Conservation (phyloP, 2,113 vertebrate genomes). For the Pheucticus melanocephalus region DNA sequence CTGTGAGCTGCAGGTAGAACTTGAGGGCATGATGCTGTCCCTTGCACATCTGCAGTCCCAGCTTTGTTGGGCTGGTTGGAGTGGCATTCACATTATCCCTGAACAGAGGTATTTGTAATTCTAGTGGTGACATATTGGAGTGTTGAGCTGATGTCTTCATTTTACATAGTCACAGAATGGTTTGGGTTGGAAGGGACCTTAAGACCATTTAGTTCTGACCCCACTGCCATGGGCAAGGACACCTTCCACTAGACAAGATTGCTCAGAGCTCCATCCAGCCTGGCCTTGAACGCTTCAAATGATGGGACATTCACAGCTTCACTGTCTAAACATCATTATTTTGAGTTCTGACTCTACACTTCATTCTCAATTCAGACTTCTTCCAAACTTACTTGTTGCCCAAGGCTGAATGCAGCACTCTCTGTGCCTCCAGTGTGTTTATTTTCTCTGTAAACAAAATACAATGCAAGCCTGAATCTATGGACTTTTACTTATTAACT, state of each 20-base stretch:
- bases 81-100: no score
- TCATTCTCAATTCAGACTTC: neutral
- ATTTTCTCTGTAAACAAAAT: neutral
- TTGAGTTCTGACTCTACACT: neutral
- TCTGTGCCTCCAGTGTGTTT: neutral
- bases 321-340: neutral
- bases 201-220: neutral
- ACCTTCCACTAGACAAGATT: neutral
- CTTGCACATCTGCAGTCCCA: rapidly evolving
- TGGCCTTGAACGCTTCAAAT: neutral
- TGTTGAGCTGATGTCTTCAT: neutral
- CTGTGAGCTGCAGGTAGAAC: neutral
- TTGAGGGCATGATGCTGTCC: rapidly evolving
- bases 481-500: neutral
- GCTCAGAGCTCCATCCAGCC: neutral
- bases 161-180: neutral
- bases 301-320: neutral
- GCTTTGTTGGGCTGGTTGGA: neutral
- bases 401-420: neutral
- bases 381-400: neutral
- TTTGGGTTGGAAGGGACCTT: neutral
- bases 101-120: neutral
- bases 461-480: neutral
- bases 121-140: neutral
- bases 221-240: neutral